phyloP scores from a whole-genome alignment of 2,797 vertebrate species.

The Buceros bicornis region DNA sequence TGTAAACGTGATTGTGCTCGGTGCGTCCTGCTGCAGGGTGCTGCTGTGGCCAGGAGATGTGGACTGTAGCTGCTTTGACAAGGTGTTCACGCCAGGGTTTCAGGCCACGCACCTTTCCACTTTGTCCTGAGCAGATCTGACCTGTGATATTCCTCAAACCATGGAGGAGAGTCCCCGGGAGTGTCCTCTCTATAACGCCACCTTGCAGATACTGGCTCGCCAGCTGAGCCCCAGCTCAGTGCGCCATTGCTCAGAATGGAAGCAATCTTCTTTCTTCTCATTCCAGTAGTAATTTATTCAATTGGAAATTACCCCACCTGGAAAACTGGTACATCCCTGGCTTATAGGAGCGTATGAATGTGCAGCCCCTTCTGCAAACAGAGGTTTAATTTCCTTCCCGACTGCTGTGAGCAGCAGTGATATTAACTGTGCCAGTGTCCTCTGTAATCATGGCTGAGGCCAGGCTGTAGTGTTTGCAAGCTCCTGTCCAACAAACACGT shows the following conservation, averaged over 20 bases:
- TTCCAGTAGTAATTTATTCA: neutral
- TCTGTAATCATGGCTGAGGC: neutral
- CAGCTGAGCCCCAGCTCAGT: neutral
- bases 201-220: neutral
- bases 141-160: neutral
- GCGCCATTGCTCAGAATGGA: neutral
- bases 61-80: neutral
- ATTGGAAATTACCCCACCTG: neutral
- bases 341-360: neutral
- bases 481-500: neutral
- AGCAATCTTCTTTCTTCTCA: neutral
- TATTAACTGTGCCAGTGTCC: neutral
- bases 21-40: too few relatives aligned
- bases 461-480: neutral
- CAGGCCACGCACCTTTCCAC: neutral
- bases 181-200: neutral
- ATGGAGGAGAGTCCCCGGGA: neutral
- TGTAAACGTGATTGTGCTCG: accelerated
- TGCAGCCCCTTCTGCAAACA: neutral
- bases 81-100: neutral
- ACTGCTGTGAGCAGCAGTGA: neutral
- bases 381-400: neutral
- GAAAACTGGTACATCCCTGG: neutral
- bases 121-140: neutral
- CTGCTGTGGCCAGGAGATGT: accelerated